A percentile compares a stretch with the other conserved stretches of the same genome.
These are phyloP conservation scores for Euproctis similis DNA, from an alignment of 2,888 invertebrate genomes.

Conservation along the genomic window DNA sequence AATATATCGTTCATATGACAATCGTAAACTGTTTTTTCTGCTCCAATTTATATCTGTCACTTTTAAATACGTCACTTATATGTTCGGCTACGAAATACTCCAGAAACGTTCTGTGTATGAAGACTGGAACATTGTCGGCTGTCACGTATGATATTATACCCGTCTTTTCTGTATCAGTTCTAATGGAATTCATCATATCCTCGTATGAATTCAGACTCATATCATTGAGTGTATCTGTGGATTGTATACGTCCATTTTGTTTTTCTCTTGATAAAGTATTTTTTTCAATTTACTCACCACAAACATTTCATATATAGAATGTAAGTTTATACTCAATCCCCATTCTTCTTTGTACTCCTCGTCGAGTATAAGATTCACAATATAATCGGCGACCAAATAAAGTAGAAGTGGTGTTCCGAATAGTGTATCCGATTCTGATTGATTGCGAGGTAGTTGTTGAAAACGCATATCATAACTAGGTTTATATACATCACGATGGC, in stretches of 20 bases:
- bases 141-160: slow-evolving; percentile 2
- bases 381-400: slow-evolving; percentile 10
- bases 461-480: no score
- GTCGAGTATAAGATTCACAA: slow-evolving; percentile 6
- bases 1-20: no score
- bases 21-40: neutral
- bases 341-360: slow-evolving; percentile 3
- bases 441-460: no score
- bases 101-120: slow-evolving; percentile 2
- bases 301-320: slow-evolving; percentile 10
- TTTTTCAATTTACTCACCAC: slow-evolving; percentile 13
- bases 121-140: neutral
- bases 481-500: no score
- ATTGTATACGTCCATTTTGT: slow-evolving; percentile 9
- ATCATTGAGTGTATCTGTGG: slow-evolving; percentile 5
- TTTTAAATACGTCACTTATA: neutral
- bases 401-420: slow-evolving; percentile 10
- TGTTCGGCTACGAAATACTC: slow-evolving; percentile 4
- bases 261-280: slow-evolving; percentile 13
- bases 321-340: slow-evolving; percentile 6
- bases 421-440: no score
- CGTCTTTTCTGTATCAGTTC: slow-evolving; percentile 1
- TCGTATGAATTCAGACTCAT: neutral
- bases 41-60: neutral
- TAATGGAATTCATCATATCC: neutral